Evolutionary conservation across 2,888 invertebrate species (phyloP).

Genomic region (Drosophila buzzatii): DNA sequence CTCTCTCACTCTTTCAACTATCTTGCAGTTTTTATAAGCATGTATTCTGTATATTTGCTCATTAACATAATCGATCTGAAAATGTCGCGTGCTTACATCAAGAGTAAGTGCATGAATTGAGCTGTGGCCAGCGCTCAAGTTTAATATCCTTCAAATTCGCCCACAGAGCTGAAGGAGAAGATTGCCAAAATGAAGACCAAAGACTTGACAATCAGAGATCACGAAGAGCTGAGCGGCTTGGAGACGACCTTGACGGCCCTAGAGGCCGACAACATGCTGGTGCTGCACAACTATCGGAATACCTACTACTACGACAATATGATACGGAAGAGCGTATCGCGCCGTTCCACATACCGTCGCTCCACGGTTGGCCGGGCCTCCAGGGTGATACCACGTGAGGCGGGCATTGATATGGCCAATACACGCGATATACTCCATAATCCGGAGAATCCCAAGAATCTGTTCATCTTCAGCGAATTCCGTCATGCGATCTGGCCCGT

Average conservation of each 20-base stretch:
- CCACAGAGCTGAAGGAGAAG: background rate
- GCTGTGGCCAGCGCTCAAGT: no score
- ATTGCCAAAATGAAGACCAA: background rate
- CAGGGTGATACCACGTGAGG: background rate
- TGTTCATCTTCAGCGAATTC: constrained; percentile 55
- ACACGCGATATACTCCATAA: constrained; percentile 36
- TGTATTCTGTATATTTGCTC: constrained; percentile 28
- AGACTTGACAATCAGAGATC: background rate
- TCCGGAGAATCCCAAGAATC: constrained; percentile 45
- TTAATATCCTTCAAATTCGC: background rate
- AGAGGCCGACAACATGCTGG: background rate
- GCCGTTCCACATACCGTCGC: background rate
- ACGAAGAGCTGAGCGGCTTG: accelerated
- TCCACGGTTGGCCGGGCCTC: background rate
- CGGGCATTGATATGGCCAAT: background rate
- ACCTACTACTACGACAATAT: background rate
- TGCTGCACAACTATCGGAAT: constrained; percentile 2
- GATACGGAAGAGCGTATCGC: background rate
- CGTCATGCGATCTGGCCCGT: constrained; percentile 56
- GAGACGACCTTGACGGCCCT: background rate
- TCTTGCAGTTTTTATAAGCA: constrained; percentile 9
- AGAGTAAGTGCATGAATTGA: constrained; percentile 18
- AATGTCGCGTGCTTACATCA: constrained; percentile 19
- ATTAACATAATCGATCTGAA: constrained; percentile 42
- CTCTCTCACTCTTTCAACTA: no score